These are phyloP conservation scores for Shinisaurus crocodilurus DNA, from an alignment of 2,113 vertebrate species.

Conservation along the genomic window DNA sequence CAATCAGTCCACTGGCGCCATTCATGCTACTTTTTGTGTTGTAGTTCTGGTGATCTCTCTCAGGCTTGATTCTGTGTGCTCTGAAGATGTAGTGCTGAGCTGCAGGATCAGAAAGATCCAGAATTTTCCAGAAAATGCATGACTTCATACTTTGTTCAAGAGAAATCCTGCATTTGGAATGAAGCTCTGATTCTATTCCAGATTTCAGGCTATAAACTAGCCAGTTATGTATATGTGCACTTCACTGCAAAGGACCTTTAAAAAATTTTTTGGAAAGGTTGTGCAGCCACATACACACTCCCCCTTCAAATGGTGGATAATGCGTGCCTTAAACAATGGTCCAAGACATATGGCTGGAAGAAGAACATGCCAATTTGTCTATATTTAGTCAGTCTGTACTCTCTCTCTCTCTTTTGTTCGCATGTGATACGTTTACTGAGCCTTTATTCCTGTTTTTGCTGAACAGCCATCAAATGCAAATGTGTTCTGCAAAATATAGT, in stretches of 20 bases:
- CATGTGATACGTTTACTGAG: conserved; percentile 9
- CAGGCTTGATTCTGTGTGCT: background rate
- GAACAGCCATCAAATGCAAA: background rate
- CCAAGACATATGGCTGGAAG: background rate
- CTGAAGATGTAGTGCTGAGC: background rate
- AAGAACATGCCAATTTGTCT: background rate
- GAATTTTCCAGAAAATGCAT: background rate
- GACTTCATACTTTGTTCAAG: conserved; percentile 21
- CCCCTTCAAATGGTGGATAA: background rate
- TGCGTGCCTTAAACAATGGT: conserved; percentile 7
- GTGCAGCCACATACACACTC: background rate
- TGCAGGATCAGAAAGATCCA: background rate
- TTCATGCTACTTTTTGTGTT: background rate
- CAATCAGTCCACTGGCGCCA: too few relatives aligned
- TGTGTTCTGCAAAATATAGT: background rate
- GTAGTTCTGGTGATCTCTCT: background rate
- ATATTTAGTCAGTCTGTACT: background rate
- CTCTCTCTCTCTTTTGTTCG: background rate
- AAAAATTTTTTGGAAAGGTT: conserved; percentile 17
- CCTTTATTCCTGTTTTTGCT: background rate
- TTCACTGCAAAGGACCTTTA: background rate
- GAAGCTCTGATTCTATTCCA: conserved; percentile 27
- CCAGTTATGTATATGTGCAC: background rate
- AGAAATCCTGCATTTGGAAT: conserved; percentile 15
- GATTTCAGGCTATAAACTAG: background rate